Conservation (phyloP, 2,113 vertebrate genomes). For the Pagrus major region DNA sequence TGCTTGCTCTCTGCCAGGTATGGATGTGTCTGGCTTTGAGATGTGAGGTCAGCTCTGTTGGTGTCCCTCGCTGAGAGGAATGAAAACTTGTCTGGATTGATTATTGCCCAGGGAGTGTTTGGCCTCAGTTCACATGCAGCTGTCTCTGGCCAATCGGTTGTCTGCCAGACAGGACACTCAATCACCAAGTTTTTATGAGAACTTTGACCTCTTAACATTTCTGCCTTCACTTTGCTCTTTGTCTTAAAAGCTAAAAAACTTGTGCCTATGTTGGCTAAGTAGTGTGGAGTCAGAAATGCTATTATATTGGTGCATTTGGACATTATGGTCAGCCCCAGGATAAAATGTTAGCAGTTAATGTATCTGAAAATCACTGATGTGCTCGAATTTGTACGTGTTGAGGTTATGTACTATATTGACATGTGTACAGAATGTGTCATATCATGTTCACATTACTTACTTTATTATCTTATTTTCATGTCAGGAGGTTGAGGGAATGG, state of each 20-base stretch:
- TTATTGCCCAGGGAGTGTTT: constrained; percentile 68
- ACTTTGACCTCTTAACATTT: constrained; percentile 39
- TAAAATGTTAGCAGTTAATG: no score
- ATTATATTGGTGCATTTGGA: neutral
- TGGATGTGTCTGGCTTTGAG: constrained; percentile 62
- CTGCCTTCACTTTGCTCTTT: neutral
- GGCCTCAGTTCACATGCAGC: constrained; percentile 57
- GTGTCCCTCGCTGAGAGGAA: constrained; percentile 48
- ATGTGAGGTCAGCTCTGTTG: constrained; percentile 59
- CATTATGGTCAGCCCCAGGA: neutral
- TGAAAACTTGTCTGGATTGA: constrained; percentile 67
- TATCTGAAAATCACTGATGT: no score
- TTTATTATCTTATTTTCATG: no score
- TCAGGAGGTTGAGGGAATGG: no score
- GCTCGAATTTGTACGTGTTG: no score
- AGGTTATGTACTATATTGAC: no score
- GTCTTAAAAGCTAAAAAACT: neutral
- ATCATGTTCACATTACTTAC: no score
- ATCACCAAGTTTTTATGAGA: constrained; percentile 41
- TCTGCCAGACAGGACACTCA: constrained; percentile 45
- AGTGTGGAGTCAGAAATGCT: neutral
- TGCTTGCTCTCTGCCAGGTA: constrained; percentile 49
- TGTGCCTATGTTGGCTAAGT: neutral
- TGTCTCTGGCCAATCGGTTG: constrained; percentile 16
- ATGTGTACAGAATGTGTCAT: no score